phyloP scores from a whole-genome alignment of 2,113 vertebrate genomes.

The Leptobrachium ailaonicum region DNA sequence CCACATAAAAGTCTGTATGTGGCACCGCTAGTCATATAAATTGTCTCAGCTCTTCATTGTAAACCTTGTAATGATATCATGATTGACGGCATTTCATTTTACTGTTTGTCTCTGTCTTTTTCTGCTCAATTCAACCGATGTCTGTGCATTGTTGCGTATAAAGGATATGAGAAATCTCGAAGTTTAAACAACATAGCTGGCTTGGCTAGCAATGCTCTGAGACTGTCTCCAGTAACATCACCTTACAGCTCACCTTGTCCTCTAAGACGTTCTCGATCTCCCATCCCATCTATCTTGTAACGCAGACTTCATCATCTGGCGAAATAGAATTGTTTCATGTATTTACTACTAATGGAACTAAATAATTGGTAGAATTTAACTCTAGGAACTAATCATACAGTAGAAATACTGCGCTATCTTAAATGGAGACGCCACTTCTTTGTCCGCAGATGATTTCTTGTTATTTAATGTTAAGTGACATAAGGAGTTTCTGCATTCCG shows the following conservation, averaged over 20 bases:
- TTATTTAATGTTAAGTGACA: slow-evolving; percentile 62
- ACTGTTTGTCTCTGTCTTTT: slow-evolving; percentile 81
- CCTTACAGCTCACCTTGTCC: slow-evolving; percentile 92
- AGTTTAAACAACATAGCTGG: slow-evolving; percentile 96
- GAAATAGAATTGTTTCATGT: slow-evolving; percentile 63
- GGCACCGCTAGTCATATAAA: slow-evolving; percentile 21
- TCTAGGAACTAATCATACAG: slow-evolving; percentile 58
- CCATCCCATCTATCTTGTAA: slow-evolving; percentile 93
- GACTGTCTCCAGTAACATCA: slow-evolving; percentile 91
- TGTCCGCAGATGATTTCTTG: slow-evolving; percentile 62
- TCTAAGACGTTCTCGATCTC: slow-evolving; percentile 87
- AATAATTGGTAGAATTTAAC: slow-evolving; percentile 65
- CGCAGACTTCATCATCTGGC: slow-evolving; percentile 63
- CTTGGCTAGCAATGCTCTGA: slow-evolving; percentile 86
- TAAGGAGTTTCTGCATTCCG: slow-evolving; percentile 61
- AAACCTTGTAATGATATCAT: slow-evolving; percentile 54
- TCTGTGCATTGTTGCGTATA: slow-evolving; percentile 82
- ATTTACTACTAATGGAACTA: slow-evolving; percentile 63
- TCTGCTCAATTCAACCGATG: slow-evolving; percentile 80
- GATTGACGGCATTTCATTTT: slow-evolving; percentile 70
- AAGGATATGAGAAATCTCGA: slow-evolving; percentile 95
- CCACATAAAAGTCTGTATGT: background rate
- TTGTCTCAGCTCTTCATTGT: slow-evolving; percentile 58
- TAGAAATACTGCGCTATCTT: slow-evolving; percentile 67
- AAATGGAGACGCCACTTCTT: slow-evolving; percentile 59